Base-by-base conservation (phyloP, 1,140 invertebrate species). In the Aplysia californica region DNA sequence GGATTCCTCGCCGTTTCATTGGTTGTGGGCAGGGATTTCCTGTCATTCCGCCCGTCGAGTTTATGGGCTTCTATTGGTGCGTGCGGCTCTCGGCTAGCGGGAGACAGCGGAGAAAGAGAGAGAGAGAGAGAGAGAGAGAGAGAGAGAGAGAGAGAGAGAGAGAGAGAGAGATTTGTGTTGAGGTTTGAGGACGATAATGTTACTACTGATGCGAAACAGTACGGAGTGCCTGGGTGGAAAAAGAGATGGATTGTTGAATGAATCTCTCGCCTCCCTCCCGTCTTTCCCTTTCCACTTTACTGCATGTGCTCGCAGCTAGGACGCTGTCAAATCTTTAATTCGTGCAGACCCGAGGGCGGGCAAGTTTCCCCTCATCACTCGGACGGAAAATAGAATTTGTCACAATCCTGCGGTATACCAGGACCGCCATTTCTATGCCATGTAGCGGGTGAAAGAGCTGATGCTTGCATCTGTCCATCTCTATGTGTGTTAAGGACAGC, bases 21-120 rank as follows among this genome's bases (percentile, higher is more conserved):
- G 68, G 68, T 35, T 56, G 50, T 29, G 6, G 10, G 6, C 38
- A 39, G 5, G 29, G 50, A 35, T 70, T 31, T 15, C 26, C 50
- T 70, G 68, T 70, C 68, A 70, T 41, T 21, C 41, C 26, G 29
- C 44, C 26, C 66, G 50, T 39, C 21, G 58, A 23, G 68, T 70
- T 70, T 41, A 41, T 70, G n/a, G 20, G 68, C 36, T 55, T 41
- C 44, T 35, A 70, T 70, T 70, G 68, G 68, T n/a, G n/a, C n/a
- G n/a, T n/a, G n/a, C n/a, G n/a, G n/a, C n/a, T n/a, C n/a, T n/a
- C n/a, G n/a, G n/a, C n/a, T n/a, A n/a, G n/a, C n/a, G n/a, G n/a
- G n/a, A n/a, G n/a, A n/a, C n/a, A 18, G 58, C 6, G 29, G 29
- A 31, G 6, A 61, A 26, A 61, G 58, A 61, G 58, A 61, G 58